Conservation (phyloP, 2,888 invertebrate species). For the Koerneria pararmatus region DNA sequence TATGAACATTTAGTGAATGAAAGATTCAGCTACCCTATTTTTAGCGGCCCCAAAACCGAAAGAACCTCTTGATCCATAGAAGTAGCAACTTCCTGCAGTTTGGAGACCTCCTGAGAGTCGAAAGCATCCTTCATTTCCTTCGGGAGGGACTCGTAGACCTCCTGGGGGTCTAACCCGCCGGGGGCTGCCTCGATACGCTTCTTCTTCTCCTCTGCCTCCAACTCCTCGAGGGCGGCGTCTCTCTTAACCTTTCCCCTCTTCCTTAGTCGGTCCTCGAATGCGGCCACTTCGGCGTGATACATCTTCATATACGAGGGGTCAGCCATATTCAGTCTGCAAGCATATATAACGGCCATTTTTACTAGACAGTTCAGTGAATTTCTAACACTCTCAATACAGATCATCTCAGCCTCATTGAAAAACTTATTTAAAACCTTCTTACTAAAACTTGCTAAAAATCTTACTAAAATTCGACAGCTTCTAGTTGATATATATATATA, state of each 20-base stretch:
- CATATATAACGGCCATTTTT: not conserved
- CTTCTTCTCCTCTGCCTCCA: conserved; percentile 73
- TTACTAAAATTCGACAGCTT: too few relatives aligned
- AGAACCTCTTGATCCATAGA: conserved; percentile 77
- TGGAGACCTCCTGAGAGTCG: conserved; percentile 74
- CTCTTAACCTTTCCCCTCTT: conserved; percentile 72
- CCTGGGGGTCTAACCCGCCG: conserved; percentile 94
- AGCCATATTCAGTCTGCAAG: conserved; percentile 79
- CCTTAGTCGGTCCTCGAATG: conserved; percentile 81
- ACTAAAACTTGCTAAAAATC: too few relatives aligned
- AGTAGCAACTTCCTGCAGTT: conserved; percentile 81
- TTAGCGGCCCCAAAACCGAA: too few relatives aligned
- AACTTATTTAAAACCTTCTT: not conserved
- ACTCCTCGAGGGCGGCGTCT: conserved; percentile 72
- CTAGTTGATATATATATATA: too few relatives aligned
- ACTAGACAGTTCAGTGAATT: too few relatives aligned
- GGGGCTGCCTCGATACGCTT: conserved; percentile 81
- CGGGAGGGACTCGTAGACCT: conserved; percentile 87
- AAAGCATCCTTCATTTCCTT: conserved; percentile 68
- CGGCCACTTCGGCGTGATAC: conserved; percentile 84
- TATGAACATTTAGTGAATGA: too few relatives aligned
- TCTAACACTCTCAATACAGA: too few relatives aligned
- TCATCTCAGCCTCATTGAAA: not conserved
- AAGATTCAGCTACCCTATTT: too few relatives aligned
- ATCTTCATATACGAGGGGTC: conserved; percentile 85